A percentile compares a stretch with the other conserved stretches of the same genome.
Conservation (phyloP, 2,113 vertebrate species). For the Blennius ocellaris region DNA sequence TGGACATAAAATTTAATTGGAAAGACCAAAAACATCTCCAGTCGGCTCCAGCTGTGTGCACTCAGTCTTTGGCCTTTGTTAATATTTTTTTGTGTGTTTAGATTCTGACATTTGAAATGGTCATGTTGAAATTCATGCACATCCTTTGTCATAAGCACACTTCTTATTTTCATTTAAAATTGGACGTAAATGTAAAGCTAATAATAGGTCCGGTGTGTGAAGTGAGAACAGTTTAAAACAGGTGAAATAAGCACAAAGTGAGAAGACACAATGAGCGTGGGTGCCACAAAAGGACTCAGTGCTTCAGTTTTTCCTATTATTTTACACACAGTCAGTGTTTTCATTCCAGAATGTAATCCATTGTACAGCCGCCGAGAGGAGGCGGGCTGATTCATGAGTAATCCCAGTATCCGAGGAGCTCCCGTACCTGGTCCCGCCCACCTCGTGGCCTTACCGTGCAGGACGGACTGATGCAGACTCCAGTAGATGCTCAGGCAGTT, state of each 20-base stretch:
- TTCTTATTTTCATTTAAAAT: background rate
- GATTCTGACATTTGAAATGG: too few species aligned
- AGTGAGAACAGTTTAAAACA: background rate
- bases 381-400: constrained; percentile 33
- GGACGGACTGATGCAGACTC: constrained; percentile 92
- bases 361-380: constrained; percentile 43
- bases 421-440: background rate
- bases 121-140: too few species aligned
- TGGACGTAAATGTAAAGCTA: background rate
- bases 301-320: constrained; percentile 27
- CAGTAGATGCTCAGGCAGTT: constrained; percentile 95
- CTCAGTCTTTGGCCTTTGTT: too few species aligned
- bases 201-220: background rate
- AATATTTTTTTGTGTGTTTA: too few species aligned
- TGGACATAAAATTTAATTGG: too few species aligned
- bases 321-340: constrained; percentile 47
- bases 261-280: constrained; percentile 31
- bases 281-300: constrained; percentile 29
- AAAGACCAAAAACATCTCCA: too few species aligned
- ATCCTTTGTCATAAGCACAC: too few species aligned
- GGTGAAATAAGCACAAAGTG: constrained; percentile 8
- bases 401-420: constrained; percentile 6
- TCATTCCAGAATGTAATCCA: constrained; percentile 17
- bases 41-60: too few species aligned
- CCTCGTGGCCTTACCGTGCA: constrained; percentile 85